These are phyloP conservation scores for Catocala nupta DNA, from an alignment of 2,888 invertebrate genomes.

Conservation along the genomic window DNA sequence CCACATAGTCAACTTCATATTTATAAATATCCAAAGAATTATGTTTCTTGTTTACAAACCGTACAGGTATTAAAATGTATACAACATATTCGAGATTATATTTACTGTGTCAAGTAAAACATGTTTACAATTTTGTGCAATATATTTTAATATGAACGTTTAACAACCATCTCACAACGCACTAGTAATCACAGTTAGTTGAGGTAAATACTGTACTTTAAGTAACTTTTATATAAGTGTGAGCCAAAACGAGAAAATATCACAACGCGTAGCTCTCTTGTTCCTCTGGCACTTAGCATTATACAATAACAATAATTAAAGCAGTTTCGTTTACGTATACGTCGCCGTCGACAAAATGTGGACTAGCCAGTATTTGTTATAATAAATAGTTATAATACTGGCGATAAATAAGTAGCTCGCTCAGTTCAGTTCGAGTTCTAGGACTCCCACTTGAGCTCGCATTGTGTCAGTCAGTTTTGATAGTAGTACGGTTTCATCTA, in stretches of 20 bases:
- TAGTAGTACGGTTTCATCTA: constrained; percentile 90
- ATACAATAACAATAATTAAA: constrained; percentile 54
- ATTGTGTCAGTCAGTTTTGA: constrained; percentile 92
- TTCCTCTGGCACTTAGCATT: constrained; percentile 63
- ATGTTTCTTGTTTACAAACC: too few relatives aligned
- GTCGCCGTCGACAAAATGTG: constrained; percentile 26
- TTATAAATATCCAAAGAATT: too few relatives aligned
- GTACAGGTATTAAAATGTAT: too few relatives aligned
- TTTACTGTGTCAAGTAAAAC: constrained; percentile 12
- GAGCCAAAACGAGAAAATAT: constrained; percentile 54
- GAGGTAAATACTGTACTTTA: constrained; percentile 81
- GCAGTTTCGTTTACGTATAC: constrained; percentile 47
- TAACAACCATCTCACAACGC: constrained; percentile 71
- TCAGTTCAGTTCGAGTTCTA: constrained; percentile 58
- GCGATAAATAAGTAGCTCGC: constrained; percentile 21
- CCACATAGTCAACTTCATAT: too few relatives aligned
- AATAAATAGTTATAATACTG: constrained; percentile 36
- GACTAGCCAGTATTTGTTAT: constrained; percentile 35
- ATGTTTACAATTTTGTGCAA: constrained; percentile 23
- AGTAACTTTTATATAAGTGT: constrained; percentile 53
- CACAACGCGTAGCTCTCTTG: constrained; percentile 55
- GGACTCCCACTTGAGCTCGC: constrained; percentile 90
- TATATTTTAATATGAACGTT: constrained; percentile 53
- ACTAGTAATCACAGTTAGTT: constrained; percentile 81
- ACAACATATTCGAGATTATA: neutral